Evolutionary conservation across 2,888 invertebrate species (phyloP).

Genomic region (Scaptomyza parva): DNA sequence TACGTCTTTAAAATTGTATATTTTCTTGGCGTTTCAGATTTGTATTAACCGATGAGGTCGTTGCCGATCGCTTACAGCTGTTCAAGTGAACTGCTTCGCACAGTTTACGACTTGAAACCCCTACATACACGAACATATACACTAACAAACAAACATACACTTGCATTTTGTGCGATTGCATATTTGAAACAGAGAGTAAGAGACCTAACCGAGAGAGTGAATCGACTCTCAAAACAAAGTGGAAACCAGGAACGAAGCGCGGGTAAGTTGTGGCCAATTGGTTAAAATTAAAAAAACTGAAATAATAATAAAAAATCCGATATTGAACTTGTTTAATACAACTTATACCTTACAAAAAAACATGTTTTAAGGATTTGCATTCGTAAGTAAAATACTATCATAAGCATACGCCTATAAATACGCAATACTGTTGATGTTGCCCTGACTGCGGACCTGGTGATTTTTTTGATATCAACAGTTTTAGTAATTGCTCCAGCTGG

Average conservation of each 20-base stretch:
- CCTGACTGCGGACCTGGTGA: conserved; percentile 54
- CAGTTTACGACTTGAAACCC: conserved; percentile 66
- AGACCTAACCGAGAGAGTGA: conserved; percentile 20
- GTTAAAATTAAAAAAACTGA: not conserved
- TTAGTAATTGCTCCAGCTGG: conserved; percentile 65
- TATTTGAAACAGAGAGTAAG: conserved; percentile 43
- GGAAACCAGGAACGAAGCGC: conserved; percentile 41
- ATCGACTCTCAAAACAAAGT: conserved; percentile 34
- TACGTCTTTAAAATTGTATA: conserved; percentile 37
- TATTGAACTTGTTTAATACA: not conserved
- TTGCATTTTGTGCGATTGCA: conserved; percentile 35
- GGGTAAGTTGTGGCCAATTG: conserved; percentile 26
- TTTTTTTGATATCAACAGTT: conserved; percentile 64
- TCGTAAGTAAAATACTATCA: not conserved
- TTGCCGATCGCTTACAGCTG: conserved; percentile 74
- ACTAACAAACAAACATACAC: conserved; percentile 21
- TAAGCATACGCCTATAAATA: not conserved
- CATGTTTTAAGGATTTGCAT: not conserved
- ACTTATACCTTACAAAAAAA: not conserved
- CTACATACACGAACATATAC: conserved; percentile 32
- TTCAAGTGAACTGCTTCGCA: conserved; percentile 72
- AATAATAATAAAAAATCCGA: not conserved
- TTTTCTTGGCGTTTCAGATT: conserved; percentile 51
- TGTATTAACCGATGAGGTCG: conserved; percentile 66
- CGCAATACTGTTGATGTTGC: not conserved